These are phyloP conservation scores for Uropsilus gracilis DNA, from an alignment of 2,113 vertebrate species.

Conservation along the genomic window DNA sequence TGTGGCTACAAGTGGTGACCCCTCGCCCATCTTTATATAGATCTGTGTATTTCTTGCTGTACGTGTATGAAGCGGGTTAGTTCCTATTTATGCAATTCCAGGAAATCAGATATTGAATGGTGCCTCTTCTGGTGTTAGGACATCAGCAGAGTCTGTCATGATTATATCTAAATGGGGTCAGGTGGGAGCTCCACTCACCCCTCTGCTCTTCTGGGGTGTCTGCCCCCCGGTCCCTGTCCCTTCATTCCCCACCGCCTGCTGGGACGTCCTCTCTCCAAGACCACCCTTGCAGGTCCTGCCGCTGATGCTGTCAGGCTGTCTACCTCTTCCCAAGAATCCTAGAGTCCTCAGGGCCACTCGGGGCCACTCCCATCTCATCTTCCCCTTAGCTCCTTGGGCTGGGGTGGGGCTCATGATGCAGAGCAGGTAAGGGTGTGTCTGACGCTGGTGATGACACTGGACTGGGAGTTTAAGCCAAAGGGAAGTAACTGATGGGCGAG, in stretches of 20 bases:
- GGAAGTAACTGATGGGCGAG: rapidly evolving
- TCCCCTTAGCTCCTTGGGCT: background rate
- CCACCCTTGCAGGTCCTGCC: background rate
- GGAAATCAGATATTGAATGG: background rate
- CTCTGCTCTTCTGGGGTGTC: rapidly evolving
- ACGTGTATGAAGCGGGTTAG: background rate
- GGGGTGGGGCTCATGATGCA: too few relatives aligned
- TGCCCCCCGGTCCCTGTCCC: too few relatives aligned
- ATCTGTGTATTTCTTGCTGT: background rate
- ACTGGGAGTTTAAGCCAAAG: background rate
- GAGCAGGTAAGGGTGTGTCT: background rate
- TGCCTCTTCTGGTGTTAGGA: too few relatives aligned
- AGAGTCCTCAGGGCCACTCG: background rate
- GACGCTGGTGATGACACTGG: too few relatives aligned
- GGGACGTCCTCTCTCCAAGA: background rate
- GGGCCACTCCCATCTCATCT: rapidly evolving
- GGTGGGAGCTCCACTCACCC: rapidly evolving
- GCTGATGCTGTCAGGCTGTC: rapidly evolving
- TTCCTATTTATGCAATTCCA: background rate
- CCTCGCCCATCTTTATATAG: background rate
- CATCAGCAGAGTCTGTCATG: rapidly evolving
- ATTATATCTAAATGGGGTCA: too few relatives aligned
- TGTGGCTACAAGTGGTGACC: too few relatives aligned
- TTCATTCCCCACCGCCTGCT: rapidly evolving
- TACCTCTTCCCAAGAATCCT: background rate